Conservation (phyloP, 2,888 invertebrate genomes). For the Eumerus sabulonum region DNA sequence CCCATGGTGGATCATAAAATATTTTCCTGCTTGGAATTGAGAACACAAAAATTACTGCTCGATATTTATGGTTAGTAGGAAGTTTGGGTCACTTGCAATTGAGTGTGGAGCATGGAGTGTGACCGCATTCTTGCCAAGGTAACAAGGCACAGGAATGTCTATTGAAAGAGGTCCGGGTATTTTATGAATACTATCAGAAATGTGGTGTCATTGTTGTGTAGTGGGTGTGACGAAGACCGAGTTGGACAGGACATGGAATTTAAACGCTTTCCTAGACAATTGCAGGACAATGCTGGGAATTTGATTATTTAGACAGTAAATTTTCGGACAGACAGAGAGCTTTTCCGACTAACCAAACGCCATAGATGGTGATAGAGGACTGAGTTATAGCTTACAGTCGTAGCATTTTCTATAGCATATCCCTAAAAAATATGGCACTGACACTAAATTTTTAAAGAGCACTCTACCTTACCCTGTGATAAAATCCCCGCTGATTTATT, state of each 20-base stretch:
- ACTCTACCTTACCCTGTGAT: too few relatives aligned
- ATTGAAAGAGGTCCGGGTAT: background rate
- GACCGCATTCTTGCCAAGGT: constrained; percentile 4
- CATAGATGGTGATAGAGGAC: too few relatives aligned
- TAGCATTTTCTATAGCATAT: too few relatives aligned
- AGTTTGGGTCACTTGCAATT: constrained; percentile 57
- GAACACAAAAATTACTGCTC: constrained; percentile 59
- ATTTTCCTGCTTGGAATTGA: constrained; percentile 45
- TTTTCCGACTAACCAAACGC: too few relatives aligned
- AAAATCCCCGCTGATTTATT: too few relatives aligned
- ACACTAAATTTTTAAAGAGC: too few relatives aligned
- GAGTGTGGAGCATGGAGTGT: constrained; percentile 12
- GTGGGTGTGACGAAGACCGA: constrained; percentile 50
- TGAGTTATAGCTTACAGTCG: too few relatives aligned
- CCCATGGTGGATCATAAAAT: constrained; percentile 55
- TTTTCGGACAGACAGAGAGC: too few relatives aligned
- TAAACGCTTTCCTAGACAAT: constrained; percentile 8
- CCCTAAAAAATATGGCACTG: too few relatives aligned
- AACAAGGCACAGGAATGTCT: background rate
- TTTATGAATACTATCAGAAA: constrained; percentile 20
- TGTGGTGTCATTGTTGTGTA: constrained; percentile 29
- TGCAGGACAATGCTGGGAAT: background rate
- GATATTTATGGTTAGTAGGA: constrained; percentile 53
- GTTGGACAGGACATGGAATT: constrained; percentile 22
- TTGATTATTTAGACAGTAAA: too few relatives aligned